Evolutionary conservation across 1,140 invertebrate genomes (phyloP).

Genomic region (Meloidogyne floridensis): DNA sequence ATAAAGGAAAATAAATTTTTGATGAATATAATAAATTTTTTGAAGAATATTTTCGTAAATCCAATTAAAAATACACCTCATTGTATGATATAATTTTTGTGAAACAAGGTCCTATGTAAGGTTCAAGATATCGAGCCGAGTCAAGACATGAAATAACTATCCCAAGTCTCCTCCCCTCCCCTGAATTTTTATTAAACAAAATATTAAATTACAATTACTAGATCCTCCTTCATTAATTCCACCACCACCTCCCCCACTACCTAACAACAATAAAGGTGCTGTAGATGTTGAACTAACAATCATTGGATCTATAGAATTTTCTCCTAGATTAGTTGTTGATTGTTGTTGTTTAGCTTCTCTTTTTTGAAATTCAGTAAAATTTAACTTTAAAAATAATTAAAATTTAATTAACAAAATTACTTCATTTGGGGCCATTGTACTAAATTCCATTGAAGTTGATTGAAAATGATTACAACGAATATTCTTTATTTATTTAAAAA

Average conservation of each 20-base stretch:
- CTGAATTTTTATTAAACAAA: too few species aligned
- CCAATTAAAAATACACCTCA: too few species aligned
- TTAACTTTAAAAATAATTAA: slow-evolving; percentile 42
- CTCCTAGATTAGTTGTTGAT: slow-evolving; percentile 36
- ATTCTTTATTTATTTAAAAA: slow-evolving; percentile 6
- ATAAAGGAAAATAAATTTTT: too few species aligned
- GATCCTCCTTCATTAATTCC: too few species aligned
- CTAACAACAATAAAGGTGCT: background rate
- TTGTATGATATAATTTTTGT: too few species aligned
- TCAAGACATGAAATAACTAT: too few species aligned
- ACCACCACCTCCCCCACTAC: background rate
- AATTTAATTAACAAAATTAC: slow-evolving; percentile 35
- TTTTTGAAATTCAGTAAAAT: slow-evolving; percentile 61
- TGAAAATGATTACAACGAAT: slow-evolving; percentile 38
- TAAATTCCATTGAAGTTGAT: slow-evolving; percentile 54
- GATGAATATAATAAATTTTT: too few species aligned
- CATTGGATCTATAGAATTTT: slow-evolving; percentile 18
- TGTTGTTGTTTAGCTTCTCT: slow-evolving; percentile 49
- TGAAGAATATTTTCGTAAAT: too few species aligned
- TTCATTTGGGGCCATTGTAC: slow-evolving; percentile 62
- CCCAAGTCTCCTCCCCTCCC: too few species aligned
- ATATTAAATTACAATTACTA: too few species aligned
- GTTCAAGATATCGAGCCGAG: too few species aligned
- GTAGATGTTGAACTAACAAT: slow-evolving; percentile 27
- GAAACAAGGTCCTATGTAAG: too few species aligned